phyloP scores from a whole-genome alignment of 1,140 invertebrate species.

The Rhysida immarginata region DNA sequence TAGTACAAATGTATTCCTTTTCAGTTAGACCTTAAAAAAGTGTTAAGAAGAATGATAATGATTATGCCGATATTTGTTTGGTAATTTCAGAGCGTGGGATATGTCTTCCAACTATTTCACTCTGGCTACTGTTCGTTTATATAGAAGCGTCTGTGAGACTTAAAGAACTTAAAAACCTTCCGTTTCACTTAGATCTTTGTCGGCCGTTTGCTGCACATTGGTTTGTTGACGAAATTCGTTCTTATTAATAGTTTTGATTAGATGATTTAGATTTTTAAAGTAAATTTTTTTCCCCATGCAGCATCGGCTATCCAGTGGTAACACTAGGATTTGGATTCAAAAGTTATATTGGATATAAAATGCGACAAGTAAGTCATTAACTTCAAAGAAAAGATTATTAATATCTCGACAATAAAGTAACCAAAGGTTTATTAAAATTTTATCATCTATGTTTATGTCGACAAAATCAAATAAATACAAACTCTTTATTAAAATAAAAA shows the following conservation, averaged over 20 bases:
- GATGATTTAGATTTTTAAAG: slow-evolving; percentile 3
- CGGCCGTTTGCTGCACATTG: slow-evolving; percentile 96
- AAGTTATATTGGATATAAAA: slow-evolving; percentile 80
- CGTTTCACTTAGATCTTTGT: slow-evolving; percentile 84
- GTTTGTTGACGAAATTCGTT: too few species aligned
- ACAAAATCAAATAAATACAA: too few species aligned
- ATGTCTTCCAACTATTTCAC: slow-evolving; percentile 81
- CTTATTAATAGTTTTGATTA: neutral
- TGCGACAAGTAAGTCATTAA: slow-evolving; percentile 55
- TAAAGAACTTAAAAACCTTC: slow-evolving; percentile 69
- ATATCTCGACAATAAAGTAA: too few species aligned
- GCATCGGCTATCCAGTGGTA: slow-evolving; percentile 93
- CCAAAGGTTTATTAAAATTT: too few species aligned
- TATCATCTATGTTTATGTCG: too few species aligned
- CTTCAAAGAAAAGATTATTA: too few species aligned
- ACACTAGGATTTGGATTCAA: slow-evolving; percentile 93
- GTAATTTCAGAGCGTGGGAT: slow-evolving; percentile 64
- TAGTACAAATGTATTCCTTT: too few species aligned
- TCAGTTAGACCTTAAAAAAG: too few species aligned
- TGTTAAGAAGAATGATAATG: too few species aligned
- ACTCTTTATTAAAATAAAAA: too few species aligned
- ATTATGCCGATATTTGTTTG: slow-evolving; percentile 10
- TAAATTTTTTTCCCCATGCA: slow-evolving; percentile 31
- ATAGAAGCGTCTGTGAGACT: slow-evolving; percentile 81
- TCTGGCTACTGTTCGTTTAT: slow-evolving; percentile 91